These are phyloP conservation scores for Hemiprocne comata DNA, from an alignment of 2,113 vertebrate species.

Conservation along the genomic window DNA sequence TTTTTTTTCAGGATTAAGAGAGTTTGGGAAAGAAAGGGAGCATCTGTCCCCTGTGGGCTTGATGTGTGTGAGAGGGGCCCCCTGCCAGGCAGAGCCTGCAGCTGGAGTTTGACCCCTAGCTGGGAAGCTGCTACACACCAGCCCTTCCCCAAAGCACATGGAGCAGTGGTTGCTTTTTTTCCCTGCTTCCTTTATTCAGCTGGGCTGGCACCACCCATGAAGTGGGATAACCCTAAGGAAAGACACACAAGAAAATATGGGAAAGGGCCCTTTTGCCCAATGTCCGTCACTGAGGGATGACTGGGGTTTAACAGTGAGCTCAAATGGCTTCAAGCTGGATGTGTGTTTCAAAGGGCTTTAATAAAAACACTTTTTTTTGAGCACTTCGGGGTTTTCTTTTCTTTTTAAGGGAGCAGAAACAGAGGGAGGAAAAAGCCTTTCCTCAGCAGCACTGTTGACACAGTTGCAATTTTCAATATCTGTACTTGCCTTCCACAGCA, in stretches of 20 bases:
- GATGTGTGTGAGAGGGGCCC: not conserved
- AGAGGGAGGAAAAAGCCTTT: not conserved
- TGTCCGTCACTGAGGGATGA: accelerated
- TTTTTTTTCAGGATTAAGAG: not conserved
- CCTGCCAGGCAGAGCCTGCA: accelerated
- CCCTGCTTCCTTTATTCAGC: not conserved
- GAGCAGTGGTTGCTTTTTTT: not conserved
- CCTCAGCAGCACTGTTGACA: not conserved
- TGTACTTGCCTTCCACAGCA: not conserved
- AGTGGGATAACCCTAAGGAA: not conserved
- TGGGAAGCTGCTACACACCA: accelerated
- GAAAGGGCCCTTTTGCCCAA: not conserved
- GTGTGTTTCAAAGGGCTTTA: not conserved
- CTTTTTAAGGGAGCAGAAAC: not conserved
- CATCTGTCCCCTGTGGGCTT: not conserved
- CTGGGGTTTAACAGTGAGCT: not conserved
- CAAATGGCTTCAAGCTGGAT: accelerated
- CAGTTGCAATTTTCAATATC: not conserved
- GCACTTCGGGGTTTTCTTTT: not conserved
- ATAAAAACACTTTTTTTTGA: not conserved
- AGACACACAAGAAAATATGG: not conserved
- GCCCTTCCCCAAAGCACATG: not conserved
- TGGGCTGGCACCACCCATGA: not conserved
- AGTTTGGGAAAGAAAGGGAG: not conserved
- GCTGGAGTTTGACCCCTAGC: not conserved